A percentile compares a stretch with the other conserved stretches of the same genome.
phyloP scores from a whole-genome alignment of 2,888 invertebrate genomes.

The Tetrapedia diversipes region DNA sequence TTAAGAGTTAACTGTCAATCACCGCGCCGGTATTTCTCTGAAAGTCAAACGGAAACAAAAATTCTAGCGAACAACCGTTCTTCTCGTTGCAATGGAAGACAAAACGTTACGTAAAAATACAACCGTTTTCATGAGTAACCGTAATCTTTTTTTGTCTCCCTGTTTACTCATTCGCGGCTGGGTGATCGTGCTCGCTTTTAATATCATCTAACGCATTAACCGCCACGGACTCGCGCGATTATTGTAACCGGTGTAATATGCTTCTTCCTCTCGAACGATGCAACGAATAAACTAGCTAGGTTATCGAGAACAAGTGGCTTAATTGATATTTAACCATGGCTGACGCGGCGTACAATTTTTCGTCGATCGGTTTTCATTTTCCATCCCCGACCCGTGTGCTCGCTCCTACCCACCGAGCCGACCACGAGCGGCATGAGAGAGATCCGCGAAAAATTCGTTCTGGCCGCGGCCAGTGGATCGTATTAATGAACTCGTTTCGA shows the following conservation, averaged over 20 bases:
- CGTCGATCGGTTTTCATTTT: conserved; percentile 31
- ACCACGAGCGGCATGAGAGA: background rate
- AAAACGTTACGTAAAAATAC: background rate
- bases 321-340: conserved; percentile 45
- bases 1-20: conserved; percentile 35
- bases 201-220: background rate
- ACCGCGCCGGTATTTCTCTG: background rate
- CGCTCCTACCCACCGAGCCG: background rate
- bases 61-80: background rate
- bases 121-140: too few relatives aligned
- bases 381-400: background rate
- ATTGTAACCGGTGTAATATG: conserved; percentile 18
- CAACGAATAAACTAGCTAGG: conserved; percentile 18
- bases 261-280: background rate
- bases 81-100: background rate
- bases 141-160: too few relatives aligned
- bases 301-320: background rate
- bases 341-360: conserved; percentile 14
- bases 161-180: too few relatives aligned
- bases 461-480: background rate
- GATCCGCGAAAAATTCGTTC: conserved; percentile 32
- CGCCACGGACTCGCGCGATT: background rate
- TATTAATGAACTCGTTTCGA: conserved; percentile 30
- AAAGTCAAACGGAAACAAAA: background rate
- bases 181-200: too few relatives aligned